Evolutionary conservation across 2,888 invertebrate genomes (phyloP).

Genomic region (Smittia aterrima): DNA sequence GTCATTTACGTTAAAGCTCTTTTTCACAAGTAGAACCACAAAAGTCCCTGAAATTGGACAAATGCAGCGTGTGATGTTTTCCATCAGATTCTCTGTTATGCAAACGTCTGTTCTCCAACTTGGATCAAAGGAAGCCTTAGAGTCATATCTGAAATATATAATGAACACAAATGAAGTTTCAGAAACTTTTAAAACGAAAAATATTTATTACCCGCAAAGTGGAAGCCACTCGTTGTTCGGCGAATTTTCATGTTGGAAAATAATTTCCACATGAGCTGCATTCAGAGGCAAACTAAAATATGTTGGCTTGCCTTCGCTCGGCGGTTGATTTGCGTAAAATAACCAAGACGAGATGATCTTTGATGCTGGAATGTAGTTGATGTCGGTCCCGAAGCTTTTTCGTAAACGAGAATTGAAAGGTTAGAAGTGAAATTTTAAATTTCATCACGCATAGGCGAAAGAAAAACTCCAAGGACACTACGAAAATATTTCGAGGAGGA

Average conservation of each 20-base stretch:
- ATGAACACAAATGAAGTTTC: neutral
- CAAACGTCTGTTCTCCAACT: constrained; percentile 64
- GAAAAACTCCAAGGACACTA: too few relatives aligned
- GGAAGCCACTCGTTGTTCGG: constrained; percentile 52
- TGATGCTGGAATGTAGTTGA: constrained; percentile 53
- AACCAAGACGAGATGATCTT: constrained; percentile 54
- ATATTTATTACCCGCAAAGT: constrained; percentile 51
- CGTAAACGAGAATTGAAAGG: neutral
- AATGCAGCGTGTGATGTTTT: constrained; percentile 59
- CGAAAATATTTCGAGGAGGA: too few relatives aligned
- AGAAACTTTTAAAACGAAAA: neutral
- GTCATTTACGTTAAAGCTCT: constrained; percentile 54
- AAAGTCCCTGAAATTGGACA: constrained; percentile 64
- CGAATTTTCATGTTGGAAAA: constrained; percentile 53
- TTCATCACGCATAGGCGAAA: too few relatives aligned
- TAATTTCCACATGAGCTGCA: constrained; percentile 53
- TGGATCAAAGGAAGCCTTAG: constrained; percentile 56
- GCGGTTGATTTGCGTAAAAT: constrained; percentile 50
- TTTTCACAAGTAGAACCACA: constrained; percentile 62
- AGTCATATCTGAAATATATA: constrained; percentile 49
- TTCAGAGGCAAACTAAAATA: constrained; percentile 52
- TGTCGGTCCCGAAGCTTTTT: constrained; percentile 43
- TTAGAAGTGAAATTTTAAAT: neutral
- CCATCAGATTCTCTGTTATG: constrained; percentile 55
- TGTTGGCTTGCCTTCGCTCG: constrained; percentile 51